Evolutionary conservation across 2,113 vertebrate genomes (phyloP).

Genomic region (Stictonetta naevosa): DNA sequence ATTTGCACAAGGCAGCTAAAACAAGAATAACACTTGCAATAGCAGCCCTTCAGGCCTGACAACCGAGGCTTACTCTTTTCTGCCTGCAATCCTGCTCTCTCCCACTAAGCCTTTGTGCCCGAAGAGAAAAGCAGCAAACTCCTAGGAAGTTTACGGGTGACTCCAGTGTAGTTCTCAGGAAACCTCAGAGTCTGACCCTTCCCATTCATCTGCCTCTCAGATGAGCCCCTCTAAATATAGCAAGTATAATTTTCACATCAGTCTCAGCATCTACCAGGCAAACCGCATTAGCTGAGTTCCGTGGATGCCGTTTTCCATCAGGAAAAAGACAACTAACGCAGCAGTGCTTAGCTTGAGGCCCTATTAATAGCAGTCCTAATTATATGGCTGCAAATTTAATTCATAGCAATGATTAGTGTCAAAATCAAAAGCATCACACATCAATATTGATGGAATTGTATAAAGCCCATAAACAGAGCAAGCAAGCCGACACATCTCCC

Average conservation of each 20-base stretch:
- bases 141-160: not conserved
- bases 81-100: not conserved
- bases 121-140: not conserved
- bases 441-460: slow-evolving; percentile 81
- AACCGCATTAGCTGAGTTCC: slow-evolving; percentile 53
- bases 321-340: slow-evolving; percentile 67
- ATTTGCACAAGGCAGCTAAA: not conserved
- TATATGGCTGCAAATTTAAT: slow-evolving; percentile 83
- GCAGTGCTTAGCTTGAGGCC: slow-evolving; percentile 73
- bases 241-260: slow-evolving; percentile 53
- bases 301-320: slow-evolving; percentile 72
- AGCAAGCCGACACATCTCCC: slow-evolving; percentile 47
- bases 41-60: not conserved
- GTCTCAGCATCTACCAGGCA: slow-evolving; percentile 60
- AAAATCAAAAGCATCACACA: slow-evolving; percentile 80
- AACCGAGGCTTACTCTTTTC: not conserved
- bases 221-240: slow-evolving; percentile 39
- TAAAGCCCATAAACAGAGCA: slow-evolving; percentile 75
- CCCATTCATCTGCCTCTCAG: not conserved
- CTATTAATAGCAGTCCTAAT: slow-evolving; percentile 83
- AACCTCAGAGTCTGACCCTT: not conserved
- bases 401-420: slow-evolving; percentile 80
- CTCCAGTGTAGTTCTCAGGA: not conserved
- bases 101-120: fast-evolving
- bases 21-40: not conserved